Evolutionary conservation across 1,140 invertebrate species (phyloP).

Genomic region (Solen grandis): DNA sequence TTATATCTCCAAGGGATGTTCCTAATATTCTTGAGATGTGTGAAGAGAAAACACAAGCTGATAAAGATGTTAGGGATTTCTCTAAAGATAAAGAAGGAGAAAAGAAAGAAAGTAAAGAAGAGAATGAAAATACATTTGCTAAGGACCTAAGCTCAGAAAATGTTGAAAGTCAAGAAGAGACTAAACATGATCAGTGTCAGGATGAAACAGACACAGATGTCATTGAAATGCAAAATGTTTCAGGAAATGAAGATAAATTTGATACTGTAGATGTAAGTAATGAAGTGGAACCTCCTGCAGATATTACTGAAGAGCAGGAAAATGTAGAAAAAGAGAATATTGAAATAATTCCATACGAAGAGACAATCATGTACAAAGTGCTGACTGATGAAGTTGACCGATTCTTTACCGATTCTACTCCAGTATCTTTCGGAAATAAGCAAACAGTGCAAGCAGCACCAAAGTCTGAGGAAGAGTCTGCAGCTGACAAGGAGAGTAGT

Average conservation of each 20-base stretch:
- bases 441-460: background rate
- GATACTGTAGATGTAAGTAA: too few relatives aligned
- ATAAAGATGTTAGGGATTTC: background rate
- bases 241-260: too few relatives aligned
- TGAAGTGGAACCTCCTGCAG: too few relatives aligned
- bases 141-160: too few relatives aligned
- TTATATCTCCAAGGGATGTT: slow-evolving; percentile 26
- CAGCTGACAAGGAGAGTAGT: background rate
- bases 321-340: background rate
- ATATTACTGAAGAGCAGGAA: background rate
- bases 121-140: too few relatives aligned
- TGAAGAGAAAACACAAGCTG: background rate
- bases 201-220: too few relatives aligned
- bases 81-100: background rate
- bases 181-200: too few relatives aligned
- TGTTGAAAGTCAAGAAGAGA: too few relatives aligned
- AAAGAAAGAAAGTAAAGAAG: background rate
- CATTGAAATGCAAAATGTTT: too few relatives aligned
- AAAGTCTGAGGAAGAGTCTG: background rate
- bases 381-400: slow-evolving; percentile 29
- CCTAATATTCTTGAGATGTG: slow-evolving; percentile 38
- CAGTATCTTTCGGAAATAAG: background rate
- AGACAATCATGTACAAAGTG: slow-evolving; percentile 48
- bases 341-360: slow-evolving; percentile 28
- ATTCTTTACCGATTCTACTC: slow-evolving; percentile 17